These are phyloP conservation scores for Megathymus violae DNA, from an alignment of 1,140 invertebrate genomes.

Conservation along the genomic window DNA sequence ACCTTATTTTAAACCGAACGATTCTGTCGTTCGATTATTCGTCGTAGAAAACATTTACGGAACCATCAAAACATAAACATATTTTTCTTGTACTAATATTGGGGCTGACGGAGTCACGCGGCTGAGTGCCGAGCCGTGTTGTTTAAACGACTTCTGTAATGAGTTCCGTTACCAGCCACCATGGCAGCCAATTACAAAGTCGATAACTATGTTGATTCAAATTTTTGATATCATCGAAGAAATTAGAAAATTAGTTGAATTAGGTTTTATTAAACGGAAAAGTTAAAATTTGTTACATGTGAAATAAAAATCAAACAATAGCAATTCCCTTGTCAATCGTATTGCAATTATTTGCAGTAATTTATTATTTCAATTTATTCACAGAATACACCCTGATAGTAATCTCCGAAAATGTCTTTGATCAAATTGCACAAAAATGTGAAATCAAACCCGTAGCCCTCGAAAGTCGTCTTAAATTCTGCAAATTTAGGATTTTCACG, in stretches of 20 bases:
- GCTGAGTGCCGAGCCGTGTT: conserved; percentile 55
- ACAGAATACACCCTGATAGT: conserved; percentile 42
- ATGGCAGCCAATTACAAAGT: conserved; percentile 49
- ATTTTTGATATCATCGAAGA: conserved; percentile 25
- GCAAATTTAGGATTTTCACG: conserved; percentile 42
- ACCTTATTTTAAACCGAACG: neutral
- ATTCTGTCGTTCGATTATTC: no score
- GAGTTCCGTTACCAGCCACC: conserved; percentile 60
- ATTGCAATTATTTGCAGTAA: neutral
- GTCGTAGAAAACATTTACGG: conserved; percentile 28
- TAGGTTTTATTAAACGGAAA: neutral
- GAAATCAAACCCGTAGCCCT: conserved; percentile 50
- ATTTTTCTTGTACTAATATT: conserved; percentile 37
- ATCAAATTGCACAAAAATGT: conserved; percentile 38
- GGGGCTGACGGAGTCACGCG: conserved; percentile 26
- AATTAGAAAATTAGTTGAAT: neutral
- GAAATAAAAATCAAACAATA: no score
- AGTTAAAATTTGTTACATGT: neutral
- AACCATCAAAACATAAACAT: conserved; percentile 29
- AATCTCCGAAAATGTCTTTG: conserved; percentile 42
- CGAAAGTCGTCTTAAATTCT: conserved; percentile 42
- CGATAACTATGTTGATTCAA: conserved; percentile 31
- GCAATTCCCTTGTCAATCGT: neutral
- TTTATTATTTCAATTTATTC: no score
- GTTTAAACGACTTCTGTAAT: conserved; percentile 62